phyloP scores from a whole-genome alignment of 2,888 invertebrate species.

The Dendrolimus pini region DNA sequence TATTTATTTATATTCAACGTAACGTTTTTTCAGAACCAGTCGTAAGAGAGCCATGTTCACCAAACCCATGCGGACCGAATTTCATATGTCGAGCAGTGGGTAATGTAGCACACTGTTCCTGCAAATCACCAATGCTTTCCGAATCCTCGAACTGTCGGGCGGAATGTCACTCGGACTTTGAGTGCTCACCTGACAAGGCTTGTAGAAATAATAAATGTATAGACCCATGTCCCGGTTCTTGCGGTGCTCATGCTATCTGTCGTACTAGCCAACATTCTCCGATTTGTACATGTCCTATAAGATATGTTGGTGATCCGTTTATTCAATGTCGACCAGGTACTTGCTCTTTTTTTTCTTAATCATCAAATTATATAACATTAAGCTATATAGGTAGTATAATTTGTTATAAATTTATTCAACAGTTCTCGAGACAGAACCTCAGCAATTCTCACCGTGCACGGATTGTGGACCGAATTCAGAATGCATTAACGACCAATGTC shows the following conservation, averaged over 20 bases:
- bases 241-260: conserved; percentile 85
- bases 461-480: conserved; percentile 87
- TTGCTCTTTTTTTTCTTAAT: conserved; percentile 1
- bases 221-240: conserved; percentile 86
- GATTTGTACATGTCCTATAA: conserved; percentile 83
- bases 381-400: not conserved
- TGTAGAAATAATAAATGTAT: conserved; percentile 81
- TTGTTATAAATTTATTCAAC: conserved; percentile 19
- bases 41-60: conserved; percentile 77
- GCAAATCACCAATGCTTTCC: conserved; percentile 80
- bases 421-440: conserved; percentile 42
- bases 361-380: not conserved
- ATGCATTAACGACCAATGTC: conserved; percentile 82
- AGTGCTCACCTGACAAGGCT: conserved; percentile 79
- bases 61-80: conserved; percentile 84
- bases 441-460: conserved; percentile 75
- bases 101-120: conserved; percentile 81
- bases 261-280: conserved; percentile 84
- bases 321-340: conserved; percentile 79
- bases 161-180: conserved; percentile 83
- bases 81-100: conserved; percentile 82
- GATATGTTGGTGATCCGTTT: conserved; percentile 87
- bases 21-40: conserved; percentile 27
- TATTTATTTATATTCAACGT: not conserved
- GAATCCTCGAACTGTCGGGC: conserved; percentile 87